These are phyloP conservation scores for Pipistrellus nathusii DNA, from an alignment of 2,797 vertebrate species.

Conservation along the genomic window DNA sequence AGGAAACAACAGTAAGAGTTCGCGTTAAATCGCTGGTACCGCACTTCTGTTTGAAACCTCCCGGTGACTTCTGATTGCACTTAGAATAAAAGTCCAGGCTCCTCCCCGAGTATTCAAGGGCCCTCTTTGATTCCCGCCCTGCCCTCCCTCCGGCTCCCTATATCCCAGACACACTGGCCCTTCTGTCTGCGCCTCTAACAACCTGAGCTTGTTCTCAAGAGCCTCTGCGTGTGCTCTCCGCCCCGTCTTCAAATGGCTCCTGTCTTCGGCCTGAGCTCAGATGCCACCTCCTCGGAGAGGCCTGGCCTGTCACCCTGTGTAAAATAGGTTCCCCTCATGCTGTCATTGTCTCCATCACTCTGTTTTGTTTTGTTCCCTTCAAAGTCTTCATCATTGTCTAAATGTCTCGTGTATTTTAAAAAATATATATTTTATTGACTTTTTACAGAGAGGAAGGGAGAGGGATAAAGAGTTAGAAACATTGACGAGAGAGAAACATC, in stretches of 20 bases:
- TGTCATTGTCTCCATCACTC: not conserved
- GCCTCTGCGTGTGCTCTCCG: not conserved
- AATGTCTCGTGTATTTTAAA: not conserved
- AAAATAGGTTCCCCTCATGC: not conserved
- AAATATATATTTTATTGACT: no score
- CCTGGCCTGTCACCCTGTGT: not conserved
- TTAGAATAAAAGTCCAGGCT: slow-evolving; percentile 43
- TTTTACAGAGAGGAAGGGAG: no score
- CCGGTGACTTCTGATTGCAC: not conserved
- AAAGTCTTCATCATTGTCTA: not conserved
- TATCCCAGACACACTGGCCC: slow-evolving; percentile 40
- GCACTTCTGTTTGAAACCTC: not conserved
- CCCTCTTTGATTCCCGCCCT: slow-evolving; percentile 15
- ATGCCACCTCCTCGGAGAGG: not conserved
- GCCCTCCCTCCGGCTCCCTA: not conserved
- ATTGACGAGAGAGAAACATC: no score
- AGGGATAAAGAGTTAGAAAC: no score
- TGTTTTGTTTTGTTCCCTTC: slow-evolving; percentile 2
- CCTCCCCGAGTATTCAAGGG: slow-evolving; percentile 37
- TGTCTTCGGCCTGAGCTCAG: not conserved
- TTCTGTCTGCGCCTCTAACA: slow-evolving; percentile 59
- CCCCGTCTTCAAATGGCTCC: not conserved
- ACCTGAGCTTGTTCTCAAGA: slow-evolving; percentile 42
- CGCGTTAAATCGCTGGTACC: not conserved
- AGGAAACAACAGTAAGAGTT: not conserved